A percentile compares a stretch with the other conserved stretches of the same genome.
Evolutionary conservation across 2,888 invertebrate genomes (phyloP).

Genomic region (Eledone cirrhosa): DNA sequence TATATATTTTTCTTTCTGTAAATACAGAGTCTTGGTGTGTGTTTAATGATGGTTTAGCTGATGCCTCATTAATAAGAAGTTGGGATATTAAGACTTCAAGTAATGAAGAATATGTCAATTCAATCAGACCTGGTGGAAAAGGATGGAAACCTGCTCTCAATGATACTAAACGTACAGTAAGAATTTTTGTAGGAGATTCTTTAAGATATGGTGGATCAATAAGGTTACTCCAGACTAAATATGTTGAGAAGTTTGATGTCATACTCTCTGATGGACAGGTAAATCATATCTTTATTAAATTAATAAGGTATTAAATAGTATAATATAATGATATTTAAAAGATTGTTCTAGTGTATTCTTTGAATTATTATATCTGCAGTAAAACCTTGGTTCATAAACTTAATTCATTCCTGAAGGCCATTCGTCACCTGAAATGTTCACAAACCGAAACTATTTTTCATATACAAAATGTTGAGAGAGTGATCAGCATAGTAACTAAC

Average conservation of each 20-base stretch:
- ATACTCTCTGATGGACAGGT: background rate
- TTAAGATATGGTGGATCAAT: slow-evolving; percentile 1
- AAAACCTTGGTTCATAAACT: too few species aligned
- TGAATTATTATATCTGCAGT: too few species aligned
- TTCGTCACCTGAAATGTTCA: too few species aligned
- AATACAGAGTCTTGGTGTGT: background rate
- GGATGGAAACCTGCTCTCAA: slow-evolving; percentile 11
- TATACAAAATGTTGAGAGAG: too few species aligned
- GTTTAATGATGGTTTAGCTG: slow-evolving; percentile 11
- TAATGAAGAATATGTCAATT: background rate
- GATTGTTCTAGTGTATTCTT: too few species aligned
- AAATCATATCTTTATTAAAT: too few species aligned
- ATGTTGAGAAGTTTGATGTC: background rate
- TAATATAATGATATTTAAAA: too few species aligned
- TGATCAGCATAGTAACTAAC: too few species aligned
- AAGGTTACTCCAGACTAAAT: background rate
- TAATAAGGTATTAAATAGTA: too few species aligned
- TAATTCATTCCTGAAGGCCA: too few species aligned
- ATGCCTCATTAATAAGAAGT: slow-evolving; percentile 7
- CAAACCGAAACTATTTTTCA: too few species aligned
- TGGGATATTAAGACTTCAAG: slow-evolving; percentile 4
- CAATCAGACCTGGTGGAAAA: slow-evolving; percentile 4
- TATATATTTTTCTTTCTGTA: background rate
- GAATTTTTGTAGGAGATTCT: slow-evolving; percentile 19
- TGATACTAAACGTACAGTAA: slow-evolving; percentile 8